phyloP scores from a whole-genome alignment of 2,113 vertebrate genomes.

The Axis porcinus region DNA sequence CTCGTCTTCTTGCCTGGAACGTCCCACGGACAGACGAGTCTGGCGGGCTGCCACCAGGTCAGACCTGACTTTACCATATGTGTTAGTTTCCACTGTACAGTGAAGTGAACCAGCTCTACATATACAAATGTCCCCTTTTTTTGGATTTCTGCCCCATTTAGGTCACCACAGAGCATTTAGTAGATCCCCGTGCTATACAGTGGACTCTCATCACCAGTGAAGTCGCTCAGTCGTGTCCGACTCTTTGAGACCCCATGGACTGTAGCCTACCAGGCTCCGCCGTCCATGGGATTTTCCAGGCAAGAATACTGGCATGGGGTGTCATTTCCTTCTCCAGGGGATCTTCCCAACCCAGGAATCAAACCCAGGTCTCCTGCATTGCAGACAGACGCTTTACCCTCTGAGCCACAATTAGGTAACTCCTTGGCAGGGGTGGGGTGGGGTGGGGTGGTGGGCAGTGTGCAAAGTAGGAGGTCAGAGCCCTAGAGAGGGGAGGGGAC shows the following conservation, averaged over 20 bases:
- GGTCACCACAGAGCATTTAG: neutral
- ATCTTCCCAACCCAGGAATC: neutral
- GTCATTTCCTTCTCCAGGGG: neutral
- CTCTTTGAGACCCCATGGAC: neutral
- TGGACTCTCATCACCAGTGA: neutral
- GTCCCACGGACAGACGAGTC: neutral
- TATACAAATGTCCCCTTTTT: neutral
- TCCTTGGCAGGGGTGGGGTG: neutral
- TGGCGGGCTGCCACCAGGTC: neutral
- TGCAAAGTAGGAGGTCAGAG: neutral
- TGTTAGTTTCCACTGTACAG: neutral
- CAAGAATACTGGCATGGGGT: neutral
- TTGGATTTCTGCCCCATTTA: neutral
- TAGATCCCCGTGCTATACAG: neutral
- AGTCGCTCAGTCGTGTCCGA: neutral
- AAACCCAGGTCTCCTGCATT: neutral
- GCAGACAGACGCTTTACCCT: accelerated
- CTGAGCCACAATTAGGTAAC: neutral
- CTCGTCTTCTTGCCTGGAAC: neutral
- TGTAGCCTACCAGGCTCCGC: neutral
- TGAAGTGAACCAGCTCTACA: neutral
- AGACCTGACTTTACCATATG: neutral
- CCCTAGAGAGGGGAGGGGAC: accelerated
- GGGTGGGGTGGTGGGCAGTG: neutral
- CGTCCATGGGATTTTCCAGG: neutral